Evolutionary conservation across 2,888 invertebrate species (phyloP), one percentile per base, ranked within the genome.

Genomic region (Epinotia brunnichana): DNA sequence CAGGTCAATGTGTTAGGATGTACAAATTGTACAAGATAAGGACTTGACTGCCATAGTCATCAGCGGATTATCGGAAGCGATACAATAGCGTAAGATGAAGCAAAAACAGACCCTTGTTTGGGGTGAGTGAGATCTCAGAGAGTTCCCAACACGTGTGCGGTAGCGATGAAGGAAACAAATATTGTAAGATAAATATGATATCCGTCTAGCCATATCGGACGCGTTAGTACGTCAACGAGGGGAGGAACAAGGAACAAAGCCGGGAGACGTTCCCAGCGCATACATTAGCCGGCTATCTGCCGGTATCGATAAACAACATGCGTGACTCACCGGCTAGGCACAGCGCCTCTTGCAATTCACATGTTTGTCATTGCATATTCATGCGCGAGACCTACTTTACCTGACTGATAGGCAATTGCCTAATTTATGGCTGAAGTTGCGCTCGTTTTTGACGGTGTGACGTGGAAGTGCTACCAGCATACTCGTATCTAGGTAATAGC

Each of bases 341-440:
- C 86, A 86, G 82, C 84, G 81, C 81, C 80, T 83, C 83, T 82
- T 84, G 81, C 85, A 85, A 84, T 85, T 85, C 83, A 81, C 83
- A 83, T 83, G 82, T 83, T 84, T 83, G 81, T 82, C 85, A 86
- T 72, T 73, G 63, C 59, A 73, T 82, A 84, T 84, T 85, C 83
- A 85, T 85, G 83, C 82, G 80, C 79, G 77, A 83, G 87, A 84
- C 86, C 87, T 83, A 86, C 83, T 86, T 86, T 83, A 76, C 81
- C 77, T 79, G 78, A 77, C 76, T 80, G 77, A 80, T 81, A 80
- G 80, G 81, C 81, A 78, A 80, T 80, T 80, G 78, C 75, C 77
- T 69, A 41, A 70, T 60, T 74, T 68, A 61, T 67, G 54, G 51
- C n/a, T 39, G n/a, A 54, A 62, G 62, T 17, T 54, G 54, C 39